Evolutionary conservation across 2,113 vertebrate species (phyloP).

Genomic region (Dasypus novemcinctus): DNA sequence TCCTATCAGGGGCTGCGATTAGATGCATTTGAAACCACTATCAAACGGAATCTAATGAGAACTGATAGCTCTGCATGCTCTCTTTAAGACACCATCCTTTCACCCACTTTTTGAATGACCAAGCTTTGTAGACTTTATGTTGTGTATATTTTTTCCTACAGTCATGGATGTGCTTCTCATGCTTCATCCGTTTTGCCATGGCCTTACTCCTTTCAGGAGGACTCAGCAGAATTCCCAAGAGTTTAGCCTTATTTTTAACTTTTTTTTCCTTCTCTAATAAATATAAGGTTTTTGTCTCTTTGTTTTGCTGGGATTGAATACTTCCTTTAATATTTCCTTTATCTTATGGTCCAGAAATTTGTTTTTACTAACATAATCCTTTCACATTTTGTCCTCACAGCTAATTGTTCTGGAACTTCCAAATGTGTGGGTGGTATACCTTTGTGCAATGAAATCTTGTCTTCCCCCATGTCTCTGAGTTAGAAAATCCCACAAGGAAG

Average conservation of each 20-base stretch:
- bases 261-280: background rate
- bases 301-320: background rate
- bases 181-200: background rate
- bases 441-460: background rate
- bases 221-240: background rate
- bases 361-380: background rate
- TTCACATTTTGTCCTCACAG: background rate
- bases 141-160: background rate
- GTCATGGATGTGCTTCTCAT: background rate
- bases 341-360: background rate
- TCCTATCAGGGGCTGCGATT: background rate
- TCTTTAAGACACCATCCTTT: background rate
- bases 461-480: no score
- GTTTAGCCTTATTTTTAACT: background rate
- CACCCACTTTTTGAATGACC: background rate
- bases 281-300: background rate
- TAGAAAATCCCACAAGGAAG: no score
- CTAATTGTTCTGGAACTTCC: background rate
- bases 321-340: background rate
- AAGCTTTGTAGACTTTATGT: background rate
- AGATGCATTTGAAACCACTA: background rate
- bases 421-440: background rate
- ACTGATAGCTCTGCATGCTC: background rate
- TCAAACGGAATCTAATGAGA: background rate
- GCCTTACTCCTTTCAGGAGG: background rate